Percentiles rank a stretch among this genome's conserved stretches.
Evolutionary conservation across 2,797 vertebrate species (phyloP).

Genomic region (Ibycter americanus): DNA sequence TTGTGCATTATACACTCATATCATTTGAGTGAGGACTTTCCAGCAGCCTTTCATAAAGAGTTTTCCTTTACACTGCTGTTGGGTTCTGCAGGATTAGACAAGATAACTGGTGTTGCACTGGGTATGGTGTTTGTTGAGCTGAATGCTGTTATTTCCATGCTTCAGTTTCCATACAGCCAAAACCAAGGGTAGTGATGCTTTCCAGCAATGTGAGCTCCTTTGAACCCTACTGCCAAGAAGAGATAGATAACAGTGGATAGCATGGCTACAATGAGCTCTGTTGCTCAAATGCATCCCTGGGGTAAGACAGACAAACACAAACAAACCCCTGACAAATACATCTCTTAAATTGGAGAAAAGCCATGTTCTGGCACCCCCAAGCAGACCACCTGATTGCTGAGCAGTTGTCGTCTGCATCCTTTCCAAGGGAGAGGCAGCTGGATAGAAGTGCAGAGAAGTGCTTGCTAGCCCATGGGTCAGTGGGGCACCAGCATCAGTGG

Average conservation of each 20-base stretch:
- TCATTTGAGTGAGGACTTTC: neutral
- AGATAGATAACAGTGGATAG: neutral
- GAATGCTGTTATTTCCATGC: neutral
- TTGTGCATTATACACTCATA: neutral
- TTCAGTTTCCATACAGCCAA: neutral
- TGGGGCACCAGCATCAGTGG: neutral
- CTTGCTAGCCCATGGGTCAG: too few species aligned
- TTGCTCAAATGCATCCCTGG: neutral
- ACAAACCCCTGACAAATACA: neutral
- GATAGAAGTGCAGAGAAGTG: neutral
- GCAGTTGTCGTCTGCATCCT: neutral
- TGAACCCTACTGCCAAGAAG: constrained; percentile 35
- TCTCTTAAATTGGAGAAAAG: neutral
- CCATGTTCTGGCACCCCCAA: neutral
- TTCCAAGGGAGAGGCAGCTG: neutral
- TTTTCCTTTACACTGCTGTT: neutral
- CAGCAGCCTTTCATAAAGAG: neutral
- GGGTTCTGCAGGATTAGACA: neutral
- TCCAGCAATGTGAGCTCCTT: neutral
- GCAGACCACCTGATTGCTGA: neutral
- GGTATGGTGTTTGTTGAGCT: neutral
- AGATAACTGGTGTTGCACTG: neutral
- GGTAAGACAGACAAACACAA: neutral
- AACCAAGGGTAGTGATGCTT: neutral
- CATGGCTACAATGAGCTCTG: neutral